Conservation (phyloP, 2,797 vertebrate species). For the Micrastur ruficollis region DNA sequence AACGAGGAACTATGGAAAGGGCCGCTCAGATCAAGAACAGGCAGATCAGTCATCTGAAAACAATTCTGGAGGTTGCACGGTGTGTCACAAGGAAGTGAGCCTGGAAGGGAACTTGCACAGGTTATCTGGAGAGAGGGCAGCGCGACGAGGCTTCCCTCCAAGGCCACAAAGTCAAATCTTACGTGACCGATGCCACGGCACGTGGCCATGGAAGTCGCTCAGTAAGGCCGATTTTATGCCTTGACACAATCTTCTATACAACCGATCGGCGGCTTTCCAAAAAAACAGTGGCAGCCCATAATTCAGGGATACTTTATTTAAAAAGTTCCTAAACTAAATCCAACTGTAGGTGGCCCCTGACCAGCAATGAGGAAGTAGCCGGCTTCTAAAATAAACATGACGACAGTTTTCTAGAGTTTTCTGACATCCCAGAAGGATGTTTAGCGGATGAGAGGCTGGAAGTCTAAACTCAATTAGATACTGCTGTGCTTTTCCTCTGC, state of each 20-base stretch:
- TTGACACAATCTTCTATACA: too few relatives aligned
- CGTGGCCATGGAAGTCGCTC: accelerated
- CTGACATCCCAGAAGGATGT: neutral
- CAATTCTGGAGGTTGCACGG: neutral
- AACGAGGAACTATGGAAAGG: neutral
- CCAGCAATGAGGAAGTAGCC: neutral
- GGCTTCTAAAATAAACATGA: neutral
- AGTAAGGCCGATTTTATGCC: accelerated
- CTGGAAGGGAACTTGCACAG: neutral
- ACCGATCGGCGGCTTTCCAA: neutral
- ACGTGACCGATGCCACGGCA: accelerated
- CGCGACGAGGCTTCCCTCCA: neutral
- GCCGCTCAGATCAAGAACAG: neutral
- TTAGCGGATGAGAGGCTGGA: neutral
- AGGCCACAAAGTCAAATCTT: neutral
- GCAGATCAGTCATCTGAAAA: neutral
- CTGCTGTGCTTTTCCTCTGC: neutral
- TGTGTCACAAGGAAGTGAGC: neutral
- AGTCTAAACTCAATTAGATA: neutral
- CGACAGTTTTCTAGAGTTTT: neutral
- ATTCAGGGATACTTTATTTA: neutral
- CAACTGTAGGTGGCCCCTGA: neutral
- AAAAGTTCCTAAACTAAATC: neutral
- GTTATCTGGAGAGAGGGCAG: neutral
- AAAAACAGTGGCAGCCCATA: neutral